phyloP scores from a whole-genome alignment of 2,888 invertebrate genomes.

The Hartigia nigra region DNA sequence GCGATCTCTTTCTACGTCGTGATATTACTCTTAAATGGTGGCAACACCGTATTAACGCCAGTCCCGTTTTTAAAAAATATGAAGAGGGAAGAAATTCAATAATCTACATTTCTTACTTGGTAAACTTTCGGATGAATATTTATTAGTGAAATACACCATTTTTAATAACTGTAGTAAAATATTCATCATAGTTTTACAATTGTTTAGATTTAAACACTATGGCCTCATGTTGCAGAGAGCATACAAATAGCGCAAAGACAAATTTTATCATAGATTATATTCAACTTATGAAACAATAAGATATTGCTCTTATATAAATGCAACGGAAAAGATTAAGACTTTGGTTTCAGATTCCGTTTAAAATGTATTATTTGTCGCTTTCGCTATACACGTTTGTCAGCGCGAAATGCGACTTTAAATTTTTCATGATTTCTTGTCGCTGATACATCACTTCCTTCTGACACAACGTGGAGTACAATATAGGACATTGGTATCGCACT shows the following conservation, averaged over 20 bases:
- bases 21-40: background rate
- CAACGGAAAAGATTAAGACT: background rate
- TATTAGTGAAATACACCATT: background rate
- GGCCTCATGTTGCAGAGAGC: background rate
- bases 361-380: slow-evolving; percentile 4
- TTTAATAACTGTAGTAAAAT: background rate
- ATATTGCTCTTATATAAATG: background rate
- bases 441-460: slow-evolving; percentile 69
- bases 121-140: background rate
- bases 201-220: no score
- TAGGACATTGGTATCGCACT: slow-evolving; percentile 74
- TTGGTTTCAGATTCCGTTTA: background rate
- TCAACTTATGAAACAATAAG: background rate
- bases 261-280: background rate
- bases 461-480: slow-evolving; percentile 70
- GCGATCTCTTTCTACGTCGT: background rate
- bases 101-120: background rate
- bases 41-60: background rate
- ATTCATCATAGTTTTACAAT: background rate
- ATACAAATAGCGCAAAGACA: background rate
- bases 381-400: slow-evolving; percentile 10
- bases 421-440: slow-evolving; percentile 60
- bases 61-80: background rate
- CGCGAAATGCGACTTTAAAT: slow-evolving; percentile 50
- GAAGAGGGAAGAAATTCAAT: background rate